Percentiles rank a stretch among this genome's conserved stretches.
Evolutionary conservation across 2,113 vertebrate genomes (phyloP).

Genomic region (Todiramphus chloris): DNA sequence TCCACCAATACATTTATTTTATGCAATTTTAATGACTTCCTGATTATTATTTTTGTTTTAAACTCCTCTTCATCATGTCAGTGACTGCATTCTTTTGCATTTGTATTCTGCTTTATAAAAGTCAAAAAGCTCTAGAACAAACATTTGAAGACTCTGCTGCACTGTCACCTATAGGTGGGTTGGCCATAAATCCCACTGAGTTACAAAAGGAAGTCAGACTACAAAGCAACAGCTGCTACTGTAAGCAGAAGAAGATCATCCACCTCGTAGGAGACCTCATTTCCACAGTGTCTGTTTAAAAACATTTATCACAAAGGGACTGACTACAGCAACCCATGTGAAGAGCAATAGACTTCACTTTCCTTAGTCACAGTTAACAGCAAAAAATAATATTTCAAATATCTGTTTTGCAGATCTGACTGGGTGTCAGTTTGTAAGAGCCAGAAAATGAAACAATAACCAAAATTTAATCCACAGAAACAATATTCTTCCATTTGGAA

Average conservation of each 20-base stretch:
- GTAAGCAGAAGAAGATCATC: conserved; percentile 49
- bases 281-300: conserved; percentile 59
- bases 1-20: not conserved
- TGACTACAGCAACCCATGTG: not conserved
- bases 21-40: not conserved
- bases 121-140: not conserved
- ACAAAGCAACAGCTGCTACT: conserved; percentile 6
- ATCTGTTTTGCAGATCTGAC: not conserved
- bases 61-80: not conserved
- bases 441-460: not conserved
- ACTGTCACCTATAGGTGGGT: not conserved
- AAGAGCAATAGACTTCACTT: not conserved
- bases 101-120: not conserved
- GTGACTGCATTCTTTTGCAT: not conserved
- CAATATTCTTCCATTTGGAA: not conserved
- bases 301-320: conserved; percentile 38
- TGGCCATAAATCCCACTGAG: not conserved
- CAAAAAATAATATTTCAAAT: conserved; percentile 21
- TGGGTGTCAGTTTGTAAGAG: not conserved
- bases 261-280: conserved; percentile 22
- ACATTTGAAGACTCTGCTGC: not conserved
- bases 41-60: not conserved
- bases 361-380: not conserved
- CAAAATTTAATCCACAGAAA: not conserved
- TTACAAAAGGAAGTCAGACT: not conserved